Base-by-base conservation (phyloP, 35 echinoderm and acorn worm species). In the Strongylocentrotus purpuratus region DNA sequence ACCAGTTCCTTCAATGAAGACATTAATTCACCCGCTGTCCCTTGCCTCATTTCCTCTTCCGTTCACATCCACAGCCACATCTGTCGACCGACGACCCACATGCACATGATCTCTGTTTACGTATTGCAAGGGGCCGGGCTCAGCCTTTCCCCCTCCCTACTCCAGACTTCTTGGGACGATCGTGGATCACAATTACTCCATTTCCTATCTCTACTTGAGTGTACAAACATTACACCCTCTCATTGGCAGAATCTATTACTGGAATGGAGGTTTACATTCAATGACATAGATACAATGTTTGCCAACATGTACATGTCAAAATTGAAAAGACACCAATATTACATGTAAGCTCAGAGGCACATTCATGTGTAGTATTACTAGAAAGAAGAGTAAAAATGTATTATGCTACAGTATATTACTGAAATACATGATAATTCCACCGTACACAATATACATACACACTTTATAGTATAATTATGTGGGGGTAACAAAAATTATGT, bases 31-130 rank as follows among this genome's bases (percentile, higher is more conserved):
- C 65, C 65, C 65, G 20, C 65, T 78, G 65, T 78, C 65, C 65
- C 28, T 78, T 78, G 65, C 65, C 28, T 78, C 65, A 78, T 78
- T 78, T 78, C 65, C 65, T 78, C 65, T 78, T 78, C 65, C 65
- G 65, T 78, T 78, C 65, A 78, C 65, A 78, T 22, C 1, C 35
- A 41, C 35, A 1, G 28, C 0, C 20, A n/a, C 65, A 78, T 78
- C 65, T 28, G 65, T 78, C 65, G 4, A 78, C 65, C 65, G n/a
- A n/a, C 25, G 4, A 3, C 65, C 7, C 65, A 59, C 17, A 17
- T 59, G 50, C 50, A 55, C 50, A 78, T 78, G 65, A 78, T 78
- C 65, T 78, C 5, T 28, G 65, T 78, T 78, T 28, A 78, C 65
- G 20, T 78, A n/a, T 78, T 18, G 4, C 65, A n/a, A 4, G 28